phyloP scores from a whole-genome alignment of 2,113 vertebrate genomes.

The Lichenostomus cassidix region DNA sequence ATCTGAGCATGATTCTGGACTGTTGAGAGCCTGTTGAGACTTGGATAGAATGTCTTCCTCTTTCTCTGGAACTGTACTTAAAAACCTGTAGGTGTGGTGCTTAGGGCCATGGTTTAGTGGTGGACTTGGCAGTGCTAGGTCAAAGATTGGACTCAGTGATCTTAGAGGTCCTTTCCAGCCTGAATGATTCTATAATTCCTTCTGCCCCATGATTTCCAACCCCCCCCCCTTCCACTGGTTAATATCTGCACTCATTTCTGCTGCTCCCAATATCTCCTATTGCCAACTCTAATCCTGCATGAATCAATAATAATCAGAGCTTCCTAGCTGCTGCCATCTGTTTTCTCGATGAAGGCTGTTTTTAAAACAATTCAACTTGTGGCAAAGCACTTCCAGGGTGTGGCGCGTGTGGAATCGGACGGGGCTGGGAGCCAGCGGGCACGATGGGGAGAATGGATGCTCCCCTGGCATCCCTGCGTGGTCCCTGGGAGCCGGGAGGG shows the following conservation, averaged over 20 bases:
- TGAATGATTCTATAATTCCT: background rate
- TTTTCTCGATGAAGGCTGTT: background rate
- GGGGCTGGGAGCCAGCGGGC: background rate
- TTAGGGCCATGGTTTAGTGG: background rate
- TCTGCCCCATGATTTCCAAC: background rate
- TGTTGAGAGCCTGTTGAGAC: background rate
- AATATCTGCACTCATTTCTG: background rate
- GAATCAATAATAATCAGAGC: constrained; percentile 21
- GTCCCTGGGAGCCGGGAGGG: background rate
- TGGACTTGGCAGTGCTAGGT: background rate
- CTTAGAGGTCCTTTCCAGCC: background rate
- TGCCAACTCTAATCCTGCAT: background rate
- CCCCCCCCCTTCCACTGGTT: rapidly evolving
- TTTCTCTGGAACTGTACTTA: background rate
- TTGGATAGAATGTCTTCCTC: background rate
- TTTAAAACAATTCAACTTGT: background rate
- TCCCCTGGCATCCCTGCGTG: background rate
- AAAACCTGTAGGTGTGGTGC: background rate
- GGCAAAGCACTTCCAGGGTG: background rate
- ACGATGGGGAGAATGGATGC: background rate
- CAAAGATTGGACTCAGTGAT: background rate
- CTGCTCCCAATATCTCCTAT: background rate
- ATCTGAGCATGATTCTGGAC: background rate
- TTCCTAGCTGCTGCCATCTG: background rate
- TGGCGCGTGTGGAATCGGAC: background rate